Conservation (phyloP, 1,140 invertebrate genomes). For the Dreissena rostriformis region DNA sequence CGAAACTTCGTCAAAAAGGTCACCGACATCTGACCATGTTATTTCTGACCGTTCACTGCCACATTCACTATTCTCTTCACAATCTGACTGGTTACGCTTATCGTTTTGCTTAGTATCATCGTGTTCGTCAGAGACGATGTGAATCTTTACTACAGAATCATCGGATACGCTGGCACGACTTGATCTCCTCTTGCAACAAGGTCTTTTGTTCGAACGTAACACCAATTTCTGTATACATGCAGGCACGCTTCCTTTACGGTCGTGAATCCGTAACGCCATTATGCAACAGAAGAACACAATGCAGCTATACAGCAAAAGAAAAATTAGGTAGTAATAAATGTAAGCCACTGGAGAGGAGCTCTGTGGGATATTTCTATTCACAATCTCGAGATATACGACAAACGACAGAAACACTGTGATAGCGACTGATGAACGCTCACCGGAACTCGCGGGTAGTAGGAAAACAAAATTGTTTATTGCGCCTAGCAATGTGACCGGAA, state of each 20-base stretch:
- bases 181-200: too few species aligned
- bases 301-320: constrained; percentile 32
- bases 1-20: too few species aligned
- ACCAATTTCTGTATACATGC: not conserved
- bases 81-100: too few species aligned
- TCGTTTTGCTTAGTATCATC: not conserved
- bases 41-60: too few species aligned
- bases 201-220: too few species aligned
- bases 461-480: constrained; percentile 83
- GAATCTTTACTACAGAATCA: not conserved
- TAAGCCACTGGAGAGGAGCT: constrained; percentile 82
- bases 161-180: not conserved
- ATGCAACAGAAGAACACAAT: constrained; percentile 11
- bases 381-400: constrained; percentile 84
- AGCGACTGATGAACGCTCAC: constrained; percentile 84
- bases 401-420: constrained; percentile 84
- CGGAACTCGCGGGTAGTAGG: constrained; percentile 83
- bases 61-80: too few species aligned
- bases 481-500: constrained; percentile 84
- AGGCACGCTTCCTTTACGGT: constrained; percentile 18
- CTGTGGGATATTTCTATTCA: constrained; percentile 84
- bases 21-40: too few species aligned
- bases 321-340: constrained; percentile 68
- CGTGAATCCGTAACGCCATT: constrained; percentile 23
- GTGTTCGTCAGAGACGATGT: not conserved